Evolutionary conservation across 2,888 invertebrate genomes (phyloP).

Genomic region (Nephrotoma flavescens): DNA sequence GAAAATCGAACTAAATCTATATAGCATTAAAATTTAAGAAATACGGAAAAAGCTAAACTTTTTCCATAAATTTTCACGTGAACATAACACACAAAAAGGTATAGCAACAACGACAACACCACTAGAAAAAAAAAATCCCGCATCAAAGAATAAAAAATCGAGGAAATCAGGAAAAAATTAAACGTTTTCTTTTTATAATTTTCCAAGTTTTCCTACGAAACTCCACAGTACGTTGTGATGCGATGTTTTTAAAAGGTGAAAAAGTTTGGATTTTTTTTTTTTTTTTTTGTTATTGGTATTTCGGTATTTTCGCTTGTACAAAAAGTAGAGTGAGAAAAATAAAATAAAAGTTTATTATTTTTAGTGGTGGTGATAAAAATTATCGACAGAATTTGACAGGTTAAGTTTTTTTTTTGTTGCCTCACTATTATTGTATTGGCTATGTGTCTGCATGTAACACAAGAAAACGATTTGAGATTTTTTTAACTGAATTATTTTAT

Average conservation of each 20-base stretch:
- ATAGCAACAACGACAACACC: not conserved
- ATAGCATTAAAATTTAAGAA: not conserved
- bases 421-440: not conserved
- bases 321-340: not conserved
- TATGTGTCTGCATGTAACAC: not conserved
- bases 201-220: not conserved
- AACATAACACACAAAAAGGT: not conserved
- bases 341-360: not conserved
- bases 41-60: not conserved
- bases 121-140: not conserved
- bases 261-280: not conserved
- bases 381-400: not conserved
- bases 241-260: not conserved
- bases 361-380: not conserved
- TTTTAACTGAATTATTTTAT: not conserved
- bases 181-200: not conserved
- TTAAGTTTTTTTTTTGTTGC: not conserved
- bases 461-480: not conserved
- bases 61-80: not conserved
- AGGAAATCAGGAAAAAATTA: not conserved
- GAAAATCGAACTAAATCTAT: not conserved
- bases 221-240: not conserved
- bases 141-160: not conserved
- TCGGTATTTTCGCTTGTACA: not conserved
- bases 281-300: not conserved